phyloP scores from a whole-genome alignment of 2,797 vertebrate genomes.

The Apodemus agrarius region DNA sequence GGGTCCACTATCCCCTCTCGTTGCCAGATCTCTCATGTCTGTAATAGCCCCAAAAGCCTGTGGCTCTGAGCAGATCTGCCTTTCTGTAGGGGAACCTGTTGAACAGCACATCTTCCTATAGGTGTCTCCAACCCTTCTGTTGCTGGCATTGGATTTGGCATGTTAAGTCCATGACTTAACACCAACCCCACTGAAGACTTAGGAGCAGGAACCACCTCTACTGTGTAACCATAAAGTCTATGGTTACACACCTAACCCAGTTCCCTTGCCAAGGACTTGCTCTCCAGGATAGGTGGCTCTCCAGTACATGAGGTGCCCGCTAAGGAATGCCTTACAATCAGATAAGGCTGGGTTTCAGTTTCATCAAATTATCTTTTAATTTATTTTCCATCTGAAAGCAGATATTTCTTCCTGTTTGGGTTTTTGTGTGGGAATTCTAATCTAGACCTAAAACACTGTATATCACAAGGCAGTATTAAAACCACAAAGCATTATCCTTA shows the following conservation, averaged over 20 bases:
- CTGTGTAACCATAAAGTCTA: neutral
- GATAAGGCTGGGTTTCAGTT: slow-evolving; percentile 64
- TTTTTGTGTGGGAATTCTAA: slow-evolving; percentile 44
- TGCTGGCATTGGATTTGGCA: neutral
- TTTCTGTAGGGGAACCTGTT: neutral
- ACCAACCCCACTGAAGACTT: neutral
- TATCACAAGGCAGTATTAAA: slow-evolving; percentile 12
- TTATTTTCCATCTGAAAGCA: slow-evolving; percentile 59
- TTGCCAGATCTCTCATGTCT: neutral
- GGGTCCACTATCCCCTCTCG: neutral
- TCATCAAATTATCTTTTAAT: slow-evolving; percentile 70
- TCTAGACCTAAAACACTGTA: neutral
- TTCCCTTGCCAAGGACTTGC: slow-evolving; percentile 3
- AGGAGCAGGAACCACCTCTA: neutral
- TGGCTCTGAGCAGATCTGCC: neutral
- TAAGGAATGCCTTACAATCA: slow-evolving; percentile 54
- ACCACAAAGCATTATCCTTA: neutral
- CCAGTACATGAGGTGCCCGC: neutral
- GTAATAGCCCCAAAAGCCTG: neutral
- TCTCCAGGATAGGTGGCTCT: slow-evolving; percentile 26
- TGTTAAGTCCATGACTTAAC: neutral
- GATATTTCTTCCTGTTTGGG: slow-evolving; percentile 2
- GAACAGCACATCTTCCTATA: neutral
- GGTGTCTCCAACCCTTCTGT: neutral
- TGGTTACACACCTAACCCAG: slow-evolving; percentile 18